Base-by-base conservation (phyloP, 35 echinoderm and acorn worm species). In the Apostichopus californicus region DNA sequence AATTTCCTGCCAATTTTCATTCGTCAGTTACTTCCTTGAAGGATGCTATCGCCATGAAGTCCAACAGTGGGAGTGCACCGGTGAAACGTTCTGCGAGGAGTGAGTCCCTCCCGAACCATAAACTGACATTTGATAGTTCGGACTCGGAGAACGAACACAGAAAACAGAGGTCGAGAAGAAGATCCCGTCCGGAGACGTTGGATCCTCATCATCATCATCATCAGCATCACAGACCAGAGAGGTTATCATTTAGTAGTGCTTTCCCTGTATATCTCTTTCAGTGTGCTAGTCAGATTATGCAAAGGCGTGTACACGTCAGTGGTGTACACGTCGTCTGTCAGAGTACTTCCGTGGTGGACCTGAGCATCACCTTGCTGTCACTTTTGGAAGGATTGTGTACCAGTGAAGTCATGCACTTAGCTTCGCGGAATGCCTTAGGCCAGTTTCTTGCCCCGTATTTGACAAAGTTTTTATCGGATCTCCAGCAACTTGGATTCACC, bases 361-460 rank as follows among this genome's bases (percentile, higher is more conserved):
- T 99, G 1, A 93, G 95, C 75, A 79, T 99, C 21, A 93, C 91
- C 20, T 70, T 99, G 79, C 64, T 96, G 10, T 96, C 95, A 9
- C 82, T 99, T 5, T 73, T 99, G 15, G 97, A 99, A 77, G 92
- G 90, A 64, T 91, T 99, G 26, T 94, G 97, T 55, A 65, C 91
- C 10, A 99, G 95, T 92, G 95, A 99, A 72, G 92, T 96, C 46
- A 93, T 93, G 91, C 94, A 94, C 56, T 73, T 93, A 55, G 91
- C 93, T 64, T 87, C 91, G 13, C 93, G 93, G 66, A 96, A 94
- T 93, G 88, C 91, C 20, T 77, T 99, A 5, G 77, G 93, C 53
- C 86, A 94, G 54, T 93, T 96, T 87, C 93, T 99, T 64, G 95
- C 95, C 46, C 97, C 97, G 17, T 93, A 99, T 58, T 65, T 96